Evolutionary conservation across 2,888 invertebrate genomes (phyloP), one percentile per base, ranked within the genome.

Genomic region (Thecophora atra): DNA sequence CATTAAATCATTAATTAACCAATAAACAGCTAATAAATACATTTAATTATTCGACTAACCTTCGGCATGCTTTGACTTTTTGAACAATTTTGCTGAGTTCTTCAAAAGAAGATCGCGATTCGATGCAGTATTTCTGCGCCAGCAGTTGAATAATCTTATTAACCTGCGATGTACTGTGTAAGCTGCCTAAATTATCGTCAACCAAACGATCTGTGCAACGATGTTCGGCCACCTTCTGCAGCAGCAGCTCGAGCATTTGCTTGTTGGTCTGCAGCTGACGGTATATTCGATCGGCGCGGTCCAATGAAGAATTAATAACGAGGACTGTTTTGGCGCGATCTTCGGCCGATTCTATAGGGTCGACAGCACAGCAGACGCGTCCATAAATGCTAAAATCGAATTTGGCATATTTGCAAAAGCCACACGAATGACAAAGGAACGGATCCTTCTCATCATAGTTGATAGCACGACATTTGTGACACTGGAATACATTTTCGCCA

Each of bases 381-480:
- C 95, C 97, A 6, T 93, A 93, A 72, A 98, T 89, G 13, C 95
- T 95, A 87, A 97, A 96, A 87, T 99, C 99, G 86, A 99, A 98
- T 87, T 99, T 98, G 47, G 98, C 99, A 87, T 99, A 99, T 88
- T 99, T 99, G 88, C 99, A 99, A 88, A 97, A 99, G 1, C 99
- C 99, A 87, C 99, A 99, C 5, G 98, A 95, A 87, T 98, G 98
- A 84, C 99, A 99, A 28, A 99, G 88, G 90, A 99, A 99, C 0
- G 99, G 99, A 87, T 99, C 99, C 85, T 98, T 97, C 85, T 99
- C 98, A 85, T 98, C 98, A 87, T 99, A 99, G 87, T 99, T 99
- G 79, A 99, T 99, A 0, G 98, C 97, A 28, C 97, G 93, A 82
- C 99, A 99, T 88, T 99, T 99, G 88, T 98, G 98, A 82, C 99